These are phyloP conservation scores for Acromyrmex charruanus DNA, from an alignment of 1,140 invertebrate species.

Conservation along the genomic window DNA sequence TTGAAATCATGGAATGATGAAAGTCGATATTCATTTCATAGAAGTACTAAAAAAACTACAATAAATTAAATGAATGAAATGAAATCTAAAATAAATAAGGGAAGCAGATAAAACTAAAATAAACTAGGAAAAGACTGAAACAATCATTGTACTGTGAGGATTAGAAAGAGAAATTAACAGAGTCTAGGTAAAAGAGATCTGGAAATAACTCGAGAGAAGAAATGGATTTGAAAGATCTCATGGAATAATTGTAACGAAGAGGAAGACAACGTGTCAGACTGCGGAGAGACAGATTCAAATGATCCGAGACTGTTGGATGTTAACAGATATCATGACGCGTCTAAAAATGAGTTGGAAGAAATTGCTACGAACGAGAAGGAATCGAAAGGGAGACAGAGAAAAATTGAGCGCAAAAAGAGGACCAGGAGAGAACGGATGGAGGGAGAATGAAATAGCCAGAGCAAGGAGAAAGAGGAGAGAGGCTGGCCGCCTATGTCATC, in stretches of 20 bases:
- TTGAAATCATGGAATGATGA: not conserved
- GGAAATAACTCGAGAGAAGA: not conserved
- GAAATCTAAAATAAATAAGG: not conserved
- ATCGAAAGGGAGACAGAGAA: conserved; percentile 1
- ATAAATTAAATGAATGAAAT: not conserved
- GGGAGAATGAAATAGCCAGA: not conserved
- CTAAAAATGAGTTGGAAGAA: conserved; percentile 36
- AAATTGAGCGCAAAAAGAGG: conserved; percentile 49
- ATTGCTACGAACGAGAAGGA: conserved; percentile 8
- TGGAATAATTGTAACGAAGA: conserved; percentile 19
- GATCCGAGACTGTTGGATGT: not conserved
- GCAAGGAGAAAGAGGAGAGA: too few relatives aligned
- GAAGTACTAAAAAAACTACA: not conserved
- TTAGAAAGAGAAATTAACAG: not conserved
- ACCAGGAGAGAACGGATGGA: conserved; percentile 20
- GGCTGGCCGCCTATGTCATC: conserved; percentile 4
- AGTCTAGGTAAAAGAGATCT: not conserved
- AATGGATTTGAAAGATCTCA: not conserved
- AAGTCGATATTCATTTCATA: not conserved
- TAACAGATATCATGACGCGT: conserved; percentile 4
- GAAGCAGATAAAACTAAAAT: not conserved
- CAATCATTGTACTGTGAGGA: not conserved
- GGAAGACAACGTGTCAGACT: not conserved
- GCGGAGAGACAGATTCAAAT: conserved; percentile 20
- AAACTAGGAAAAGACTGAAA: not conserved